Conservation (phyloP, 2,797 vertebrate species). For the Odontamblyopus lacepedii region DNA sequence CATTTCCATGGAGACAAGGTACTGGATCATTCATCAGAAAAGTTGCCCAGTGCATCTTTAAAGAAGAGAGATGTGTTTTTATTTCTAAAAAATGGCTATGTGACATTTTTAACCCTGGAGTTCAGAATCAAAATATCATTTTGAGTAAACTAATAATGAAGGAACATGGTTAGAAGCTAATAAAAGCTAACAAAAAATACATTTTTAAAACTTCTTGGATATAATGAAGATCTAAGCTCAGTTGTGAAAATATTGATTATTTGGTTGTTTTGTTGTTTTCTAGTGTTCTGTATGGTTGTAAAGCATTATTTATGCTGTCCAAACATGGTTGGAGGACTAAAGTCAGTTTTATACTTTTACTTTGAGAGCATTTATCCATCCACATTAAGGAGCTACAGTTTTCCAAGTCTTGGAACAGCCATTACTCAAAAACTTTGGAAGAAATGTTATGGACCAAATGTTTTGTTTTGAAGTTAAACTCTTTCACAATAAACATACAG, state of each 20-base stretch:
- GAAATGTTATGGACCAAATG: conserved; percentile 17
- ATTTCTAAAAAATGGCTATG: too few relatives aligned
- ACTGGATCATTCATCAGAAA: too few relatives aligned
- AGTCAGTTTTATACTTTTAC: not conserved
- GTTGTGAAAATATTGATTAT: not conserved
- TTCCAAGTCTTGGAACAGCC: conserved; percentile 8
- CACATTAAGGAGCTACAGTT: not conserved
- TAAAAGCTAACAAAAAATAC: not conserved
- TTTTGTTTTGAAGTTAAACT: conserved; percentile 41
- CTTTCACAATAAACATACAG: conserved; percentile 40
- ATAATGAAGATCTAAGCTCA: not conserved
- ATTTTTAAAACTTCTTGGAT: not conserved
- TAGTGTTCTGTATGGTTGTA: not conserved
- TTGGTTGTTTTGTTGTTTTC: not conserved
- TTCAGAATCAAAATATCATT: too few relatives aligned
- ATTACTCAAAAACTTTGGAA: conserved; percentile 10
- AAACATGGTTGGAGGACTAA: not conserved
- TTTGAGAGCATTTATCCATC: not conserved
- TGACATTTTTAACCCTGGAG: too few relatives aligned
- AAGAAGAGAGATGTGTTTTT: too few relatives aligned
- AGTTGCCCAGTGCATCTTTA: too few relatives aligned
- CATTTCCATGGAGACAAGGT: too few relatives aligned
- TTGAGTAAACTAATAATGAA: too few relatives aligned
- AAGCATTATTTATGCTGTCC: not conserved
- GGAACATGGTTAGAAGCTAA: too few relatives aligned